Evolutionary conservation across 2,113 vertebrate genomes (phyloP), one percentile per base, ranked within the genome.

Genomic region (Neofelis nebulosa): DNA sequence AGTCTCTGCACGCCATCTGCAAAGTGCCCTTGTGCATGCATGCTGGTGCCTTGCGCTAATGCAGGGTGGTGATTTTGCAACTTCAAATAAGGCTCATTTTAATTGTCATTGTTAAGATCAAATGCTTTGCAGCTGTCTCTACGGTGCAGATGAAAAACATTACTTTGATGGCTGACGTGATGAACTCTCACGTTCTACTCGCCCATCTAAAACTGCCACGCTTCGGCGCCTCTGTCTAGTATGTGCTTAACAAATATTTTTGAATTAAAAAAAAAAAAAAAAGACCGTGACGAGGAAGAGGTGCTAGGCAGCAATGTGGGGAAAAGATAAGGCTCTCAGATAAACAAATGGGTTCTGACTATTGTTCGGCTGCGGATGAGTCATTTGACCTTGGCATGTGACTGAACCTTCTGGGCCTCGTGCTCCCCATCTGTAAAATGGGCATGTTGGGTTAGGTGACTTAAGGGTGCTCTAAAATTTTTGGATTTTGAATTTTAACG

Each of bases 1-100:
- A 97, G 98, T 95, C 98, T 98, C 97, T 98, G 98, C 90, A 98
- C 98, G 98, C 98, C 97, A 98, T 98, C 98, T 98, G 98, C 98
- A 98, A 98, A 98, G 90, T 96, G 97, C 96, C 98, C 98, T 98
- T 69, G 81, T 84, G 97, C 97, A 33, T 3, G 98, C 97, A 97
- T 95, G 97, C 98, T 0, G 66, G 98, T 98, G 97, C 97, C 98
- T 98, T 94, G 93, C 97, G 98, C 98, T 97, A 97, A 98, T 90
- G 97, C 97, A 98, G 97, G 36, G 68, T 97, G 97, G 97, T 93
- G 92, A 97, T 98, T 98, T 95, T 98, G 98, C 98, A 98, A 97
- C 98, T 98, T 99, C 98, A 98, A 97, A 96, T 88, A 96, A 98
- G 97, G 94, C 97, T 98, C 95, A 81, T 98, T 98, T 98, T 98